Evolutionary conservation across 2,888 invertebrate genomes (phyloP).

Genomic region (Drosophila prostipennis): DNA sequence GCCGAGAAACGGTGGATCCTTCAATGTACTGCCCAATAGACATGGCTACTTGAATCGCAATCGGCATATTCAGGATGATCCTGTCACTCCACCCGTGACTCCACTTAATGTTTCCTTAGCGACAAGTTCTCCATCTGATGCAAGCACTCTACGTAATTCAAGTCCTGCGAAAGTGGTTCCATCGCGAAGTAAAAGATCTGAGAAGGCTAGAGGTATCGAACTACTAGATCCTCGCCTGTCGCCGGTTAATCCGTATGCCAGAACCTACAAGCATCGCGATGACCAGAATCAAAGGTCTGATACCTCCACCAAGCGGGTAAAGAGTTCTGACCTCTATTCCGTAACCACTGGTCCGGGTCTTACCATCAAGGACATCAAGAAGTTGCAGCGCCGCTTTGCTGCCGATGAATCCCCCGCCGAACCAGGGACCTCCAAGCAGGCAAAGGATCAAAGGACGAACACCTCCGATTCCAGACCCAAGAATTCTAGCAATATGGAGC

Average conservation of each 20-base stretch:
- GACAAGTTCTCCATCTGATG: neutral
- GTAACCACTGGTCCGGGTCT: too few relatives aligned
- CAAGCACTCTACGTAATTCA: too few relatives aligned
- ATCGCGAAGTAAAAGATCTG: too few relatives aligned
- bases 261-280: too few relatives aligned
- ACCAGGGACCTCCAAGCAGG: neutral
- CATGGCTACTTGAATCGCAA: neutral
- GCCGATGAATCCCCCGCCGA: neutral
- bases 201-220: neutral
- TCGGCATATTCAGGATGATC: too few relatives aligned
- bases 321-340: neutral
- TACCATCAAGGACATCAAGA: neutral
- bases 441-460: neutral
- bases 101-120: neutral
- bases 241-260: neutral
- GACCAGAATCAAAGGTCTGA: neutral
- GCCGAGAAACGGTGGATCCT: constrained; percentile 7
- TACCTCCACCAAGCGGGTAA: neutral
- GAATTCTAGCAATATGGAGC: neutral
- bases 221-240: neutral
- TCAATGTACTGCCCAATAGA: neutral
- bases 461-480: neutral
- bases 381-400: neutral
- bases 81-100: neutral
- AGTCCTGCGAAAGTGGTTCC: too few relatives aligned